phyloP scores from a whole-genome alignment of 2,113 vertebrate species.

The Oriolus oriolus region DNA sequence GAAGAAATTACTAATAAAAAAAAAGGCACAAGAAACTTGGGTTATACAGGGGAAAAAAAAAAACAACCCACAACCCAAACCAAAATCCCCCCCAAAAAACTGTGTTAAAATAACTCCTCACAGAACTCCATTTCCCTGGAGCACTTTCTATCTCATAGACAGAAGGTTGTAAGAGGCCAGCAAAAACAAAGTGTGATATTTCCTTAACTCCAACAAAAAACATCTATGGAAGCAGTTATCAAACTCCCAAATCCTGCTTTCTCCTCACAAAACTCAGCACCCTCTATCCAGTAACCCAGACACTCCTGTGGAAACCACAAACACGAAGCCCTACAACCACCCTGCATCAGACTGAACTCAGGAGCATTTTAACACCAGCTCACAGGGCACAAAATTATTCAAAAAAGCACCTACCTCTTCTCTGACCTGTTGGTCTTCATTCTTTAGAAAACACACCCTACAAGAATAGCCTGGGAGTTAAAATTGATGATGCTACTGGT shows the following conservation, averaged over 20 bases:
- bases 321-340: accelerated
- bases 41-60: accelerated
- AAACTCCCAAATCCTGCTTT: neutral
- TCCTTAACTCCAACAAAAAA: neutral
- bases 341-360: neutral
- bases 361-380: neutral
- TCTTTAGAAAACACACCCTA: neutral
- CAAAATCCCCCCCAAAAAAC: too few species aligned
- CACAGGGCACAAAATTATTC: neutral
- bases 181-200: neutral
- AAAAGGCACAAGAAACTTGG: neutral
- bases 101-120: neutral
- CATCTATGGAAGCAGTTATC: neutral
- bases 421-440: neutral
- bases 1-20: neutral
- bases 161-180: neutral
- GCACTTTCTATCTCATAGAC: neutral
- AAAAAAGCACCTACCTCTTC: neutral
- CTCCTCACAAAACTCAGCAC: neutral
- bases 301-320: neutral
- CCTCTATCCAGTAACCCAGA: neutral
- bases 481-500: neutral
- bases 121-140: neutral
- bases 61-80: too few species aligned
- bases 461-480: neutral